phyloP scores from a whole-genome alignment of 2,113 vertebrate species.

The Cyanocitta stelleri region DNA sequence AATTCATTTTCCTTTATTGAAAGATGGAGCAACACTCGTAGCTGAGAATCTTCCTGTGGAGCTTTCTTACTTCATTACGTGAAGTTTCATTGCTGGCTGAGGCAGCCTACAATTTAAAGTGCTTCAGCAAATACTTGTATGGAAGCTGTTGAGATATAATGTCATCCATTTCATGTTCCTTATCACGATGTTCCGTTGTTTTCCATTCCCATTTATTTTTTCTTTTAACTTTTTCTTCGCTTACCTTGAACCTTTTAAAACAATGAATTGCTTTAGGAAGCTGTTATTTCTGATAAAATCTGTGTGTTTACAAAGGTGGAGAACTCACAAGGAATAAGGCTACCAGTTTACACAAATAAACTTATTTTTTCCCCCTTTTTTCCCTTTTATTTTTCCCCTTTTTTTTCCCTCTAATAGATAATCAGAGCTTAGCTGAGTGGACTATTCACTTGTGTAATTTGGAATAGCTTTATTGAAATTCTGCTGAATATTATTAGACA shows the following conservation, averaged over 20 bases:
- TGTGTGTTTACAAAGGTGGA: not conserved
- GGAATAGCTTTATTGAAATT: not conserved
- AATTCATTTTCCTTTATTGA: not conserved
- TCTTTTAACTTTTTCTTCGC: not conserved
- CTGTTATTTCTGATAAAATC: conserved; percentile 45
- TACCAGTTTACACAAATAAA: not conserved
- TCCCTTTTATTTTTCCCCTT: too few relatives aligned
- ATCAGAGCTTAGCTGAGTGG: not conserved
- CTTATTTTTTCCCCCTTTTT: accelerated
- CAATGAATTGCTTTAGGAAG: conserved; percentile 1
- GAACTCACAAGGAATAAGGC: not conserved
- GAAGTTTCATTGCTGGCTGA: not conserved
- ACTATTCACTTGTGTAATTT: not conserved
- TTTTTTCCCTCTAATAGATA: not conserved
- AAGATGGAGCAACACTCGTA: not conserved
- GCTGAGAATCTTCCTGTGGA: not conserved
- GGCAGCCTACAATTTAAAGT: not conserved
- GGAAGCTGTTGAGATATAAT: not conserved
- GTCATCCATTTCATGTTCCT: not conserved
- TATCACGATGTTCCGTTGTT: not conserved
- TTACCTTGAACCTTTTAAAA: conserved; percentile 13
- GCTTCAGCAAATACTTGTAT: not conserved
- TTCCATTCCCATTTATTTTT: not conserved
- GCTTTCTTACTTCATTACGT: not conserved
- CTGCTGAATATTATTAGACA: not conserved